A percentile compares a stretch with the other conserved stretches of the same genome.
Evolutionary conservation across 2,797 vertebrate genomes (phyloP).

Genomic region (Mus spretus): DNA sequence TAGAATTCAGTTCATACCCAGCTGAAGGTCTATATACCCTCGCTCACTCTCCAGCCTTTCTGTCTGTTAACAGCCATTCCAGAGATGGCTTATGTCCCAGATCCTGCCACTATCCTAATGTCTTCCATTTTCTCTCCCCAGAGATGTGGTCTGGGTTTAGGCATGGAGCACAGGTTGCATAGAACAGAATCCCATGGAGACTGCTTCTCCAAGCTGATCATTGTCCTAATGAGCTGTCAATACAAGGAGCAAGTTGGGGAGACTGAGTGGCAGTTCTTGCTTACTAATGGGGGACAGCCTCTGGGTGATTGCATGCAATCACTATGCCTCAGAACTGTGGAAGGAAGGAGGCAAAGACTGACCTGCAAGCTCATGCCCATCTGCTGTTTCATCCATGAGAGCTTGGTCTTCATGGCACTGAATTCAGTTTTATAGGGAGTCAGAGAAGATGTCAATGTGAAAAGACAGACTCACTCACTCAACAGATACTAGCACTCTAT

Average conservation of each 20-base stretch:
- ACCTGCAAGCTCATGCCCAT: neutral
- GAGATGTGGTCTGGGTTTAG: neutral
- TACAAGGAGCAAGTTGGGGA: neutral
- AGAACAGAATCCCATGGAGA: neutral
- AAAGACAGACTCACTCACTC: neutral
- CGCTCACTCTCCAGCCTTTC: neutral
- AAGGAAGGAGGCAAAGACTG: neutral
- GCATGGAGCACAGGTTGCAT: neutral
- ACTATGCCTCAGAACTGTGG: neutral
- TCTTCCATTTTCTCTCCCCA: conserved; percentile 4
- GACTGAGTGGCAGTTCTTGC: neutral
- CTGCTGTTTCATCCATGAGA: neutral
- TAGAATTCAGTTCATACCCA: neutral
- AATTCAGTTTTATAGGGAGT: neutral
- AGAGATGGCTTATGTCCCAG: conserved; percentile 12
- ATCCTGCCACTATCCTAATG: neutral
- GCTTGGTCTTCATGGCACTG: neutral
- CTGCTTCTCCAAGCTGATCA: neutral
- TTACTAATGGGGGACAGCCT: neutral
- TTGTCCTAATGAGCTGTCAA: neutral
- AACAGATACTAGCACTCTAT: neutral
- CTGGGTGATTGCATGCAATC: neutral
- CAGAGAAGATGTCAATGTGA: neutral
- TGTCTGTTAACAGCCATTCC: neutral
- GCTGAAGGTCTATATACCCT: neutral